Conservation (phyloP, 2,888 invertebrate species). For the Trichogramma evanescens region DNA sequence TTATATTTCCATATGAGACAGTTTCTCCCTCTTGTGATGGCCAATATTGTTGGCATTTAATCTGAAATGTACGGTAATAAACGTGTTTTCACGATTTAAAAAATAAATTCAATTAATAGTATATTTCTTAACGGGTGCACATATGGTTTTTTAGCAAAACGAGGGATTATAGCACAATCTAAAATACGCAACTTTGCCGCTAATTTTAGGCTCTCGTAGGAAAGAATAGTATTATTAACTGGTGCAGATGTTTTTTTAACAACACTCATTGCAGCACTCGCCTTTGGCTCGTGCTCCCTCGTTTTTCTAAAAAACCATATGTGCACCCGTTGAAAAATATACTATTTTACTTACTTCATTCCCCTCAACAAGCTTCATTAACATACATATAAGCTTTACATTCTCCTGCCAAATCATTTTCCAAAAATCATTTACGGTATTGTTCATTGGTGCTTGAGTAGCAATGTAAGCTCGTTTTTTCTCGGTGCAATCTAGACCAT, state of each 20-base stretch:
- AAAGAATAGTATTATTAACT: too few relatives aligned
- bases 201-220: too few relatives aligned
- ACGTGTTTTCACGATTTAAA: background rate
- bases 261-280: too few relatives aligned
- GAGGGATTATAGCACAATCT: too few relatives aligned
- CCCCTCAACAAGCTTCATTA: constrained; percentile 48
- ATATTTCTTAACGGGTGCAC: too few relatives aligned
- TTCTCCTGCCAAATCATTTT: constrained; percentile 51
- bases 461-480: constrained; percentile 38
- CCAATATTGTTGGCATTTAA: constrained; percentile 52
- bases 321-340: too few relatives aligned
- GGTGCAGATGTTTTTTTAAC: too few relatives aligned
- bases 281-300: too few relatives aligned
- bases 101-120: background rate
- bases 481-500: constrained; percentile 8
- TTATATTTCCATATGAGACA: constrained; percentile 38
- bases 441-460: constrained; percentile 43
- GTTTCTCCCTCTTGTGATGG: constrained; percentile 45
- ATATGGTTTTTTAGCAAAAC: too few relatives aligned
- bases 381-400: constrained; percentile 49
- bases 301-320: too few relatives aligned
- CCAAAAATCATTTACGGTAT: constrained; percentile 47
- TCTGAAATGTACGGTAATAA: constrained; percentile 30
- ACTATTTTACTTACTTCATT: constrained; percentile 42
- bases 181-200: too few relatives aligned